A percentile compares a stretch with the other conserved stretches of the same genome.
These are phyloP conservation scores for Poecilia picta DNA, from an alignment of 2,797 vertebrate genomes.

Conservation along the genomic window DNA sequence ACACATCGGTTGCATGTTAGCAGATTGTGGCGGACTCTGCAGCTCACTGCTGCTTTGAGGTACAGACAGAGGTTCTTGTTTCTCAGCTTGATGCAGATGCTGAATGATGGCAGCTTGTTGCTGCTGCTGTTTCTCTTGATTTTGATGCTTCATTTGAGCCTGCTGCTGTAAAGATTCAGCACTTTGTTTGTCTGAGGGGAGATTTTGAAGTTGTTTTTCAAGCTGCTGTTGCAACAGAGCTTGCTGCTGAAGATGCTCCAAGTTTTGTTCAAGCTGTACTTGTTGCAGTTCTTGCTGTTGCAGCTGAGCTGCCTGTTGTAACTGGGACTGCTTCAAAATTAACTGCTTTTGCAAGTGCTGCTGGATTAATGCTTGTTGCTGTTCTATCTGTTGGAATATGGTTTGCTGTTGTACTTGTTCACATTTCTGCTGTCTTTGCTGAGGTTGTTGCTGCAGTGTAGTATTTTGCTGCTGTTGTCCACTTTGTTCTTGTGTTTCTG, in stretches of 20 bases:
- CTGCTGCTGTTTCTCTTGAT: constrained; percentile 67
- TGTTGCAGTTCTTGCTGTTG: constrained; percentile 72
- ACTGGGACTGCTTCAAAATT: constrained; percentile 71
- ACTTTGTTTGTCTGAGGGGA: constrained; percentile 72
- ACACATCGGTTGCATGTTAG: constrained; percentile 63
- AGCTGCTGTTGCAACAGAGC: constrained; percentile 74
- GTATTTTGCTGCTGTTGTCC: constrained; percentile 66
- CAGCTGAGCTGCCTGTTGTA: constrained; percentile 66
- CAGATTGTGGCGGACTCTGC: constrained; percentile 66
- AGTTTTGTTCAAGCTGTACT: constrained; percentile 64
- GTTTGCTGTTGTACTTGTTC: constrained; percentile 71
- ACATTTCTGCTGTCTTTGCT: constrained; percentile 65
- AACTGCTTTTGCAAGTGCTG: constrained; percentile 72
- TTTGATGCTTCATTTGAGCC: constrained; percentile 69
- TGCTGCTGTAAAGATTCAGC: constrained; percentile 74
- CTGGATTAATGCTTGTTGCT: constrained; percentile 69
- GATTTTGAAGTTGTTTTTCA: constrained; percentile 70
- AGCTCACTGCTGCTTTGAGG: constrained; percentile 63
- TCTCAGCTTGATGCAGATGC: constrained; percentile 63
- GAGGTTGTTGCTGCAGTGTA: constrained; percentile 62
- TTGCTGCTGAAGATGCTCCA: constrained; percentile 69
- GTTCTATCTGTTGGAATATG: constrained; percentile 65
- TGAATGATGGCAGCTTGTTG: constrained; percentile 64
- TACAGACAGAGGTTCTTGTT: constrained; percentile 61
- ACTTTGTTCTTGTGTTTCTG: constrained; percentile 54